phyloP scores from a whole-genome alignment of 2,797 vertebrate genomes.

The Lepus oiostolus region DNA sequence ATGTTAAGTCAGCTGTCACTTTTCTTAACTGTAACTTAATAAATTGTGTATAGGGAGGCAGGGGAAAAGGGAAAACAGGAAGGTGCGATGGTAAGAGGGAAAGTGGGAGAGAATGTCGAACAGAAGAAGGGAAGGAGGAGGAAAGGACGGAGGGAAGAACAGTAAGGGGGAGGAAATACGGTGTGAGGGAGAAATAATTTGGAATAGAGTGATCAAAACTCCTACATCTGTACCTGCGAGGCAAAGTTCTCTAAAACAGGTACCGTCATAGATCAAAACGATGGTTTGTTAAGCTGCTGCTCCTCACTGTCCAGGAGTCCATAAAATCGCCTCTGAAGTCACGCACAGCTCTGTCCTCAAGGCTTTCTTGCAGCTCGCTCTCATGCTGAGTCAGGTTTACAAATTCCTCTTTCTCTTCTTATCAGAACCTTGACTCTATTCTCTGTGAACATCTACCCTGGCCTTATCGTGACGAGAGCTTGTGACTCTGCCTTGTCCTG shows the following conservation, averaged over 20 bases:
- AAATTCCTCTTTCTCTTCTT: background rate
- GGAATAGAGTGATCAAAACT: background rate
- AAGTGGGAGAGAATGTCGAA: background rate
- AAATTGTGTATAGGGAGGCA: background rate
- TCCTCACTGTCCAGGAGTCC: background rate
- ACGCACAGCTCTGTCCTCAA: background rate
- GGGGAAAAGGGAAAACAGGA: background rate
- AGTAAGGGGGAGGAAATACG: background rate
- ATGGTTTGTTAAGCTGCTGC: background rate
- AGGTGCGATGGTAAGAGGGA: too few species aligned
- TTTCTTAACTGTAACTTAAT: conserved; percentile 21
- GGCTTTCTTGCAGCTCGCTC: background rate
- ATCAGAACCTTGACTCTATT: background rate
- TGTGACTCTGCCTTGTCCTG: background rate
- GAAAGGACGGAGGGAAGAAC: background rate
- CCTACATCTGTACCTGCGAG: background rate
- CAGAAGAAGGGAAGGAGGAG: too few species aligned
- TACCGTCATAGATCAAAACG: background rate
- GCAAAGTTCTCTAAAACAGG: background rate
- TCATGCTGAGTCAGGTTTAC: background rate
- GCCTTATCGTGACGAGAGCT: background rate
- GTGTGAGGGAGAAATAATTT: too few species aligned
- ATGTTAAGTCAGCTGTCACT: background rate
- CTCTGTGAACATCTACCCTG: background rate
- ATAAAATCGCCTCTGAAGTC: background rate